phyloP scores from a whole-genome alignment of 1,140 invertebrate species.

The Cataglyphis hispanica region DNA sequence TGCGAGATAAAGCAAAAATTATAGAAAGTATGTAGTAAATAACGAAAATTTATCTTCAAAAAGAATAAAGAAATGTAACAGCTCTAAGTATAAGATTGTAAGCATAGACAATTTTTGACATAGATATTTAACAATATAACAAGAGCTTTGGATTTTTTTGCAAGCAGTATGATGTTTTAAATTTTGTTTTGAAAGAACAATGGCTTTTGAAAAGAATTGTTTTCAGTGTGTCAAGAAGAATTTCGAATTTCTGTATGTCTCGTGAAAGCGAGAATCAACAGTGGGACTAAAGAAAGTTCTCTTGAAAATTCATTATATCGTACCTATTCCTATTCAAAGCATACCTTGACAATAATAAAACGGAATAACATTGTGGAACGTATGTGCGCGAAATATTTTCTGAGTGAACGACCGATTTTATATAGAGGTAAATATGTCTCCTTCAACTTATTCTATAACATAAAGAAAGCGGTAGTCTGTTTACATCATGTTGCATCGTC shows the following conservation, averaged over 20 bases:
- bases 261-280: background rate
- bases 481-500: slow-evolving; percentile 57
- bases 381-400: background rate
- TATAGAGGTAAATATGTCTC: slow-evolving; percentile 41
- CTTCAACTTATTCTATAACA: slow-evolving; percentile 28
- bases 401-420: slow-evolving; percentile 24
- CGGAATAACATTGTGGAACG: background rate
- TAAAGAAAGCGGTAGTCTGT: slow-evolving; percentile 51
- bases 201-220: background rate
- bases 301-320: slow-evolving; percentile 4
- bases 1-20: background rate
- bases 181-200: too few relatives aligned
- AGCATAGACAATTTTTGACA: background rate
- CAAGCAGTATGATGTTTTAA: background rate
- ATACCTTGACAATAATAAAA: slow-evolving; percentile 10
- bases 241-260: background rate
- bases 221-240: background rate
- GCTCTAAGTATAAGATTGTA: background rate
- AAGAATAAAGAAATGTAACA: background rate
- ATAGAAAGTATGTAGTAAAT: background rate
- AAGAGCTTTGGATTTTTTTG: background rate
- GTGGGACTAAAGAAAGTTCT: background rate
- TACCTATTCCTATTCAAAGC: background rate
- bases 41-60: background rate
- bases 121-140: background rate